Evolutionary conservation across 2,797 vertebrate genomes (phyloP).

Genomic region (Aphelocoma californica): DNA sequence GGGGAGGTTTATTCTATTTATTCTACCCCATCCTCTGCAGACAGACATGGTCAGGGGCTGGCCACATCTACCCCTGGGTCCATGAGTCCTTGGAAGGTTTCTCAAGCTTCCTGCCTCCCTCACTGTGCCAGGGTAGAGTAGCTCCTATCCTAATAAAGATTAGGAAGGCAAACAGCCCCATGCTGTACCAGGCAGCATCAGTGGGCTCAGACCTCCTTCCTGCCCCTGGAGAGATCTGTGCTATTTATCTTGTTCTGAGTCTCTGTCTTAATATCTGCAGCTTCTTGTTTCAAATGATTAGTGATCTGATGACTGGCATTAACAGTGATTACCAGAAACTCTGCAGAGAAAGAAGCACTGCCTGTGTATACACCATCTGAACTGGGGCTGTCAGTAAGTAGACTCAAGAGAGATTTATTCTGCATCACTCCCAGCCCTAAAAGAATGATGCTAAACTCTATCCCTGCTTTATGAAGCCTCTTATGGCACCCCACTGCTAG

Average conservation of each 20-base stretch:
- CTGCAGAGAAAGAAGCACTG: not conserved
- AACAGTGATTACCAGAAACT: slow-evolving; percentile 38
- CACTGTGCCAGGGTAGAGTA: not conserved
- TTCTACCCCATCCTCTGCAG: not conserved
- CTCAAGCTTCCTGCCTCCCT: not conserved
- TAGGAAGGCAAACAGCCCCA: not conserved
- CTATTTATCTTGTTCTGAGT: slow-evolving; percentile 33
- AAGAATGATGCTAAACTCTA: slow-evolving; percentile 44
- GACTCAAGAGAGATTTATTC: slow-evolving; percentile 50
- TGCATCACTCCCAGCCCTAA: slow-evolving; percentile 22
- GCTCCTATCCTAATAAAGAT: not conserved
- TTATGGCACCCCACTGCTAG: slow-evolving; percentile 63
- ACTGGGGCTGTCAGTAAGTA: not conserved
- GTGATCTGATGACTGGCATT: slow-evolving; percentile 43
- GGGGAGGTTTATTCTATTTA: not conserved
- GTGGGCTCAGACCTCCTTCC: not conserved
- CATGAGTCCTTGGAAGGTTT: not conserved
- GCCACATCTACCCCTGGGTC: not conserved
- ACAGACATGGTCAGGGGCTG: not conserved
- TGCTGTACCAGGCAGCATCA: not conserved
- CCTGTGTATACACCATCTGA: not conserved
- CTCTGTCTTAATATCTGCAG: slow-evolving; percentile 35
- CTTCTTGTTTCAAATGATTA: slow-evolving; percentile 60
- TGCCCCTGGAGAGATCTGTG: not conserved
- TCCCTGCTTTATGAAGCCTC: slow-evolving; percentile 60